phyloP scores from a whole-genome alignment of 2,113 vertebrate species.

The Bufo gargarizans region DNA sequence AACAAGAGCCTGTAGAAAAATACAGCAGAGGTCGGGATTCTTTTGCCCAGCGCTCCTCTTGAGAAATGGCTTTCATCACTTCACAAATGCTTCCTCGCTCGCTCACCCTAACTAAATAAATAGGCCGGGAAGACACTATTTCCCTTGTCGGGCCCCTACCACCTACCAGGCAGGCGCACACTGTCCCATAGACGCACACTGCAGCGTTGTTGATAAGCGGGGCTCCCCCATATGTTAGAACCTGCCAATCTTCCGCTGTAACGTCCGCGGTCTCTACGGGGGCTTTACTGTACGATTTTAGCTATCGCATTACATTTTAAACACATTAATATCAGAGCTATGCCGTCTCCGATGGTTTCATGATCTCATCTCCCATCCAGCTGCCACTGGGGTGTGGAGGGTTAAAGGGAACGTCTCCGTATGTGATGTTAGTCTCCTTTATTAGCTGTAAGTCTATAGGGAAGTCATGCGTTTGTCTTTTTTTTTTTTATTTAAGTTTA shows the following conservation, averaged over 20 bases:
- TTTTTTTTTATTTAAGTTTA: background rate
- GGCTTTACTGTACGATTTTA: background rate
- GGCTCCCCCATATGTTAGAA: slow-evolving; percentile 1
- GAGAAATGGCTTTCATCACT: slow-evolving; percentile 52
- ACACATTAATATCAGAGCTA: background rate
- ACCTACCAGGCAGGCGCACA: slow-evolving; percentile 35
- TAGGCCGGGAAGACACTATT: slow-evolving; percentile 48
- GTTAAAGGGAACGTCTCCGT: background rate
- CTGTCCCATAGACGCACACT: slow-evolving; percentile 24
- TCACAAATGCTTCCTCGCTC: slow-evolving; percentile 52
- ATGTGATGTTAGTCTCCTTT: background rate
- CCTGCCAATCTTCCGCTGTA: background rate
- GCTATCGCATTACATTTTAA: slow-evolving; percentile 1
- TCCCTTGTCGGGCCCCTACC: slow-evolving; percentile 23
- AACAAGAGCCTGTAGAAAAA: slow-evolving; percentile 58
- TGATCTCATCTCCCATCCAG: background rate
- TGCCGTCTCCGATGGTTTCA: background rate
- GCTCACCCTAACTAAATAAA: slow-evolving; percentile 59
- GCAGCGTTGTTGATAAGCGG: slow-evolving; percentile 8
- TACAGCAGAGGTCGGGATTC: background rate
- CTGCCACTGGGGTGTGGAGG: background rate
- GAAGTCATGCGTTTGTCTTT: background rate
- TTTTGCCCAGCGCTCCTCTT: slow-evolving; percentile 41
- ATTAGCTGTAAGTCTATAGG: background rate
- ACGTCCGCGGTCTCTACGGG: background rate